These are phyloP conservation scores for Hipposideros larvatus DNA, from an alignment of 2,797 vertebrate species.

Conservation along the genomic window DNA sequence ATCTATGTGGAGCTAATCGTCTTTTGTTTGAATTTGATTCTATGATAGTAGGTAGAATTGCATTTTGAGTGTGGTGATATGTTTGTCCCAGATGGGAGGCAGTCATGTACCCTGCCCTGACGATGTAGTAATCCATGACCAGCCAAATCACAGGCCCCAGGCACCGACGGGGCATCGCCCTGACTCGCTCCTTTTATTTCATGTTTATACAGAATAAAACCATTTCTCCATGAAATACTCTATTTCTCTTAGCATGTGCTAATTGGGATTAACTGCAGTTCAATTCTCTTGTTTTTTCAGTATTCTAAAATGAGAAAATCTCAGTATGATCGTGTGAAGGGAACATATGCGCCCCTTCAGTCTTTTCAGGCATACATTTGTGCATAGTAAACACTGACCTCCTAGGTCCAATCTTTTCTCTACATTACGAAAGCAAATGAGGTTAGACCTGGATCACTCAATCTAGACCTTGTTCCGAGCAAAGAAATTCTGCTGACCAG, in stretches of 20 bases:
- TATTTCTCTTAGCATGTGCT: neutral
- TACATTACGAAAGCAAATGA: neutral
- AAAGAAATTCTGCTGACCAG: neutral
- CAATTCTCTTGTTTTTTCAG: neutral
- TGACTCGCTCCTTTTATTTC: neutral
- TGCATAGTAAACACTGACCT: neutral
- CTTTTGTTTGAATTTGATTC: conserved; percentile 22
- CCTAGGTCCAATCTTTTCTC: neutral
- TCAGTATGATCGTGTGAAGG: neutral
- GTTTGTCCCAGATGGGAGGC: conserved; percentile 10
- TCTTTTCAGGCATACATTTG: neutral
- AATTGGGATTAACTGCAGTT: neutral
- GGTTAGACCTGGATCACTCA: neutral
- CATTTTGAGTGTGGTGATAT: neutral
- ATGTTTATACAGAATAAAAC: neutral
- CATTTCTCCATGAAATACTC: conserved; percentile 7
- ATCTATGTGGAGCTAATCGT: neutral
- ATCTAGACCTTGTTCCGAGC: neutral
- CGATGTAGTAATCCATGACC: neutral
- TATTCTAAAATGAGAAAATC: conserved; percentile 9
- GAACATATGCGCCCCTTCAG: neutral
- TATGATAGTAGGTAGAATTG: neutral
- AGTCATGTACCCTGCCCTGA: too few relatives aligned
- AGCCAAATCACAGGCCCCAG: neutral
- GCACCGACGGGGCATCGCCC: neutral